A percentile compares a stretch with the other conserved stretches of the same genome.
Evolutionary conservation across 2,797 vertebrate genomes (phyloP).

Genomic region (Oryzias sinensis): DNA sequence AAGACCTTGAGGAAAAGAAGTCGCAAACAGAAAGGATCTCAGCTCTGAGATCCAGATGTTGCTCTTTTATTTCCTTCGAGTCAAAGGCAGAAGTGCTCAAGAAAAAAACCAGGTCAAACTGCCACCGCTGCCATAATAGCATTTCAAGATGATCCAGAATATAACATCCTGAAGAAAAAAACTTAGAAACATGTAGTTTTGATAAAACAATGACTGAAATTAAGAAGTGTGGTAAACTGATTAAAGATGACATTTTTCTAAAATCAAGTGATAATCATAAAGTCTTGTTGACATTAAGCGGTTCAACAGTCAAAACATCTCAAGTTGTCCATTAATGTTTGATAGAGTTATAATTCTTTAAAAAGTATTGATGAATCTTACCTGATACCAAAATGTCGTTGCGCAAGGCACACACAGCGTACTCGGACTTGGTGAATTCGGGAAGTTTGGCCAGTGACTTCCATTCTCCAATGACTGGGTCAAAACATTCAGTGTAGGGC

Average conservation of each 20-base stretch:
- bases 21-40: slow-evolving; percentile 28
- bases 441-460: slow-evolving; percentile 96
- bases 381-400: slow-evolving; percentile 99
- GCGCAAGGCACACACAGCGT: slow-evolving; percentile 94
- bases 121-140: slow-evolving; percentile 30
- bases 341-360: background rate
- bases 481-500: slow-evolving; percentile 96
- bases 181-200: background rate
- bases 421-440: slow-evolving; percentile 98
- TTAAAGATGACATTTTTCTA: background rate
- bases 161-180: background rate
- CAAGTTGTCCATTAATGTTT: too few relatives aligned
- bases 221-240: background rate
- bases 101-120: slow-evolving; percentile 54
- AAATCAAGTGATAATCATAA: too few relatives aligned
- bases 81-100: slow-evolving; percentile 48
- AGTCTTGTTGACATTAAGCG: too few relatives aligned
- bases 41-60: slow-evolving; percentile 63
- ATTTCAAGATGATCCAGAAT: slow-evolving; percentile 6
- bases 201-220: background rate
- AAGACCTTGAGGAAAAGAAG: slow-evolving; percentile 23
- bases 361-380: slow-evolving; percentile 60
- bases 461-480: slow-evolving; percentile 97
- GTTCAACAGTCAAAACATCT: too few relatives aligned
- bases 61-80: slow-evolving; percentile 65